These are phyloP conservation scores for Agrilus cyanescens DNA, from an alignment of 2,888 invertebrate genomes.

Conservation along the genomic window DNA sequence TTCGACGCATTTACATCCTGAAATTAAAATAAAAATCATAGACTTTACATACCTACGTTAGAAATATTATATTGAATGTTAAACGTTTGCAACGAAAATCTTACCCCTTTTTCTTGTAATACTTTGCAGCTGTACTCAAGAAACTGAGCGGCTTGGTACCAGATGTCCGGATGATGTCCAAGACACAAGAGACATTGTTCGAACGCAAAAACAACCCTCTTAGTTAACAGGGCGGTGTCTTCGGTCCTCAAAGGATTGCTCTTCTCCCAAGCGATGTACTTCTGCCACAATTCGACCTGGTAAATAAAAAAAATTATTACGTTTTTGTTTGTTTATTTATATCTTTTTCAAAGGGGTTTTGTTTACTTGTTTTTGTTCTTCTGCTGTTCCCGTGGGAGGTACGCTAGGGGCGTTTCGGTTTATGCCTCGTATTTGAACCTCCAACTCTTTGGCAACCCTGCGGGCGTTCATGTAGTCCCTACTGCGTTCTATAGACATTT, in stretches of 20 bases:
- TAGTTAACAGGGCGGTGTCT: slow-evolving; percentile 85
- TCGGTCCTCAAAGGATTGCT: slow-evolving; percentile 93
- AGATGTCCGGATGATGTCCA: slow-evolving; percentile 96
- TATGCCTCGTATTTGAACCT: slow-evolving; percentile 86
- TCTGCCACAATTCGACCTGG: slow-evolving; percentile 98
- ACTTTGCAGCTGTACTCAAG: slow-evolving; percentile 90
- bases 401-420: slow-evolving; percentile 93
- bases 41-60: background rate
- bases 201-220: slow-evolving; percentile 95
- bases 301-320: background rate
- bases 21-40: slow-evolving; percentile 12
- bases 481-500: slow-evolving; percentile 93
- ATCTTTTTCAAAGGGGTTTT: background rate
- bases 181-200: slow-evolving; percentile 94
- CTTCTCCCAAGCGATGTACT: slow-evolving; percentile 96
- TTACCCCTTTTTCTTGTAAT: slow-evolving; percentile 86
- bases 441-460: slow-evolving; percentile 91
- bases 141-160: slow-evolving; percentile 98
- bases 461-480: slow-evolving; percentile 97
- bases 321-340: background rate
- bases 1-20: slow-evolving; percentile 90
- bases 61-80: slow-evolving; percentile 3
- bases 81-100: slow-evolving; percentile 24
- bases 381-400: slow-evolving; percentile 83
- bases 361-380: slow-evolving; percentile 80